Evolutionary conservation across 2,797 vertebrate species (phyloP), one percentile per base, ranked within the genome.

Genomic region (Smutsia temminckii): DNA sequence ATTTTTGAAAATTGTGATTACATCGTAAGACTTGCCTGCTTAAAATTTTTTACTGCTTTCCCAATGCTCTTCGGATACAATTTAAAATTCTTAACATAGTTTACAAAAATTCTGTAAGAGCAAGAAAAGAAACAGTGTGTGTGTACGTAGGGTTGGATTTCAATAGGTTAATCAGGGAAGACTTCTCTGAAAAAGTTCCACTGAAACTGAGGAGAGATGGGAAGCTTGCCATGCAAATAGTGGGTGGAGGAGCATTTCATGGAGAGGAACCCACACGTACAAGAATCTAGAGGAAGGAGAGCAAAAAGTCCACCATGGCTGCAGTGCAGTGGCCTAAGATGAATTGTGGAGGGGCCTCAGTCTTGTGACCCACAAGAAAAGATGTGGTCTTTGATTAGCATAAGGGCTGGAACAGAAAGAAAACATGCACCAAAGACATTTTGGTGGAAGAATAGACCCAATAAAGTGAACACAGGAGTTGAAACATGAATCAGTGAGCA

Each of bases 71-170:
- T 61, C 64, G 63, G 51, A 88, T 27, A 81, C 37, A 63, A 66
- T 63, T 74, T 71, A 75, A 97, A 94, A 96, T 96, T 89, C 64
- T 80, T 91, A 78, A 71, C 78, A 68, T 21, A 92, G 66, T 66
- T 94, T 81, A 42, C 59, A 87, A 93, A 87, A 94, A 46, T 46
- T 85, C 40, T 55, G 49, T 57, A 27, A 84, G 59, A 79, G 74
- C 40, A 72, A 94, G 83, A 89, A 89, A 49, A 1, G 18, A 23
- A 49, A 16, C 20, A 9, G 51, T 25, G 63, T n/a, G 13, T 53
- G 51, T 8, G 20, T n/a, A 53, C 32, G 20, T 32, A n/a, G 71
- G n/a, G 72, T 3, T 46, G 27, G 20, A 53, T 78, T 77, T 77
- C 42, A 40, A 80, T 29, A 72, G 7, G 49, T 87, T 59, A 68